Evolutionary conservation across 2,113 vertebrate genomes (phyloP).

Genomic region (Mus spicilegus): DNA sequence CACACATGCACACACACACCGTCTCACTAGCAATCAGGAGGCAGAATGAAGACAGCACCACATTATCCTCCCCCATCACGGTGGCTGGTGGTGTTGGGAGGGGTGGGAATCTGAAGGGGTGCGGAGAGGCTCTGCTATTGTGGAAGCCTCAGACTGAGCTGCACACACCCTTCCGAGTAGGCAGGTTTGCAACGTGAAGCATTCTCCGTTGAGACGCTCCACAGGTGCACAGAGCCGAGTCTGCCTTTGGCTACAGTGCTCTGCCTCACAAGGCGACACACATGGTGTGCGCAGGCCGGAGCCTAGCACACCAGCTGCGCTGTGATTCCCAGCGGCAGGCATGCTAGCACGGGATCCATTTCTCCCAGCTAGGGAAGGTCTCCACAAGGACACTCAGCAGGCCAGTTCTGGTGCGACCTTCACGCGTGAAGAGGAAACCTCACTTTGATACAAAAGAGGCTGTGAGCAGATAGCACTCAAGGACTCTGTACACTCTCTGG

Average conservation of each 20-base stretch:
- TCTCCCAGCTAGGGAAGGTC: fast-evolving
- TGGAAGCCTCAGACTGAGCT: fast-evolving
- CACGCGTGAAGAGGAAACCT: fast-evolving
- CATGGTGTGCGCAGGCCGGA: background rate
- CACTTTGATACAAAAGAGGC: background rate
- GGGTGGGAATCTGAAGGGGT: fast-evolving
- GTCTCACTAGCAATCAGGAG: background rate
- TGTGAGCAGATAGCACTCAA: background rate
- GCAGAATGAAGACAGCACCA: fast-evolving
- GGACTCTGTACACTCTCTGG: background rate
- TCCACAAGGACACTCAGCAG: background rate
- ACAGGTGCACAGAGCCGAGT: background rate
- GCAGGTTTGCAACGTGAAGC: fast-evolving
- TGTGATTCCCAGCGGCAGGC: background rate
- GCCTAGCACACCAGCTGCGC: background rate
- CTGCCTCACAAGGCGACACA: background rate
- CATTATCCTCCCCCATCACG: fast-evolving
- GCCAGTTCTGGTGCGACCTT: background rate
- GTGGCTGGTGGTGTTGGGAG: fast-evolving
- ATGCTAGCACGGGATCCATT: background rate
- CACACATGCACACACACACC: background rate
- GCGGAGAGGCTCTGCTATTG: background rate
- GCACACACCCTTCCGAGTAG: background rate
- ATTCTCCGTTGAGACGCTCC: fast-evolving
- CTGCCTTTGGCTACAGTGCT: background rate